phyloP scores from a whole-genome alignment of 2,797 vertebrate species.

The Sylvia borin region DNA sequence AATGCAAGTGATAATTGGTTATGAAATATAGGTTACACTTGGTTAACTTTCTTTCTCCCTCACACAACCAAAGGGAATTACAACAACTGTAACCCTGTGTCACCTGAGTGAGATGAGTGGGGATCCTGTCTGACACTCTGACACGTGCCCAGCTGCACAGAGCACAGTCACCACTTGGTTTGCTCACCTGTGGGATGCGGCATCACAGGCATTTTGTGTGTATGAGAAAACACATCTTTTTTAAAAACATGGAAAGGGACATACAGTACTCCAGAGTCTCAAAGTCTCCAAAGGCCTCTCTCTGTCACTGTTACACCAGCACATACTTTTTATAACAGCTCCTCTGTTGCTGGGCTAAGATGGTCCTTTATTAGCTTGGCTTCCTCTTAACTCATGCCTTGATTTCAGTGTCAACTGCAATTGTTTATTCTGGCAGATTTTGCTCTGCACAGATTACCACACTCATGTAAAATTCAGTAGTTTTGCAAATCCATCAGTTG shows the following conservation, averaged over 20 bases:
- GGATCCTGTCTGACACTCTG: neutral
- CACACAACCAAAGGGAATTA: neutral
- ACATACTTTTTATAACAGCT: neutral
- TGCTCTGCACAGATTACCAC: neutral
- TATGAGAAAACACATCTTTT: neutral
- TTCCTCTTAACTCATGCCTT: neutral
- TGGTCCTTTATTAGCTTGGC: neutral
- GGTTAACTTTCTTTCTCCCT: neutral
- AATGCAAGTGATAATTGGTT: neutral
- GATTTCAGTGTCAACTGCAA: neutral
- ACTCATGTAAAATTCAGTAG: neutral
- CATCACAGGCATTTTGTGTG: neutral
- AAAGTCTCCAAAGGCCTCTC: neutral
- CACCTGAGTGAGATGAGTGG: neutral
- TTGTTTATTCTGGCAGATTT: conserved; percentile 22
- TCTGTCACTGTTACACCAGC: neutral
- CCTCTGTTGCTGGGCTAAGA: neutral
- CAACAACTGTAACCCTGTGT: neutral
- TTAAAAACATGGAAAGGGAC: neutral
- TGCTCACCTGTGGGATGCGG: rapidly evolving
- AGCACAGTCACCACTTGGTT: neutral
- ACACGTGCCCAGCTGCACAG: neutral
- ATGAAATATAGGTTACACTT: neutral
- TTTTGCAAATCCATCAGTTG: neutral
- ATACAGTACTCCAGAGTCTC: neutral